Conservation (phyloP, 2,113 vertebrate species). For the Ailurus styani region DNA sequence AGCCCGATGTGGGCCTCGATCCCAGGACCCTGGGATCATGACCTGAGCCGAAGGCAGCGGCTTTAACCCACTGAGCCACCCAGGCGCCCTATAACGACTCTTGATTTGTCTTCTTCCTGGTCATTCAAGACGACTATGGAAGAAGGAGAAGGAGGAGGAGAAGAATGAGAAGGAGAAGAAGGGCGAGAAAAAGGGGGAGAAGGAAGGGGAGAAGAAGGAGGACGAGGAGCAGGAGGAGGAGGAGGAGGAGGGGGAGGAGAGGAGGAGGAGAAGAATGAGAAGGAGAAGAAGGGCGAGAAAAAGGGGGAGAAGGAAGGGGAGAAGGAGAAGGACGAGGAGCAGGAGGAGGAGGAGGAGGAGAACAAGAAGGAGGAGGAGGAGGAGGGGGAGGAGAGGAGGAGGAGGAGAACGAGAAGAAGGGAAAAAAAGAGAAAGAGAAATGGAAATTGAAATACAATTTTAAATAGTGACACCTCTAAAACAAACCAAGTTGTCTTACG, state of each 20-base stretch:
- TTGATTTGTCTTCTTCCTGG: conserved; percentile 71
- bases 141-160: neutral
- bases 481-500: neutral
- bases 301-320: too few species aligned
- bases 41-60: too few species aligned
- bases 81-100: too few species aligned
- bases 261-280: too few species aligned
- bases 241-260: too few species aligned
- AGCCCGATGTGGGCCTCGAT: too few species aligned
- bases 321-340: too few species aligned
- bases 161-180: rapidly evolving
- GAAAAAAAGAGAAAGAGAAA: conserved; percentile 27
- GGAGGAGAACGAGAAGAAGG: too few species aligned
- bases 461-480: conserved; percentile 26
- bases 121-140: conserved; percentile 28
- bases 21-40: too few species aligned
- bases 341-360: neutral
- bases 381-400: rapidly evolving
- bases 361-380: neutral
- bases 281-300: too few species aligned
- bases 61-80: too few species aligned
- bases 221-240: neutral
- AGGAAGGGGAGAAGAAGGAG: too few species aligned
- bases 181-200: neutral
- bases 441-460: conserved; percentile 43